Conservation (phyloP, 2,888 invertebrate genomes). For the Rhimphoctona megacephalus region DNA sequence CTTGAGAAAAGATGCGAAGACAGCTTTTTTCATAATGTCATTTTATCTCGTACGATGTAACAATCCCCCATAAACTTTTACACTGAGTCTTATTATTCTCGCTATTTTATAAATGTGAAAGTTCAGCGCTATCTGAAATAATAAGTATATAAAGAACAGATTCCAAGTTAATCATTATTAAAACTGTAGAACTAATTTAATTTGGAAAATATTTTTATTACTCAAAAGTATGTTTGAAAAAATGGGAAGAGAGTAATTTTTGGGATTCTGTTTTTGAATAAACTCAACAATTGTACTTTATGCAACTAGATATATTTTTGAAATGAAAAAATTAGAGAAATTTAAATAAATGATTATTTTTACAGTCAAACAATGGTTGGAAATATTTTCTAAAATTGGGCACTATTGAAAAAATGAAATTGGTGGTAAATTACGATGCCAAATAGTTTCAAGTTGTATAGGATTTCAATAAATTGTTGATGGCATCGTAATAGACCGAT, state of each 20-base stretch:
- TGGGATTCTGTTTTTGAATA: background rate
- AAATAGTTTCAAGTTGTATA: background rate
- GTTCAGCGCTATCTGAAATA: background rate
- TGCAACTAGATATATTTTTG: background rate
- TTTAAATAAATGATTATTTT: background rate
- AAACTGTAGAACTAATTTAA: background rate
- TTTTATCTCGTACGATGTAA: background rate
- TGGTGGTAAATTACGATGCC: background rate
- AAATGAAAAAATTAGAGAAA: background rate
- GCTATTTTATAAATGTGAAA: background rate
- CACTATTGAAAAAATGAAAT: background rate
- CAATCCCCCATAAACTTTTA: background rate
- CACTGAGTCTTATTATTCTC: background rate
- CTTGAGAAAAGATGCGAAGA: constrained; percentile 26
- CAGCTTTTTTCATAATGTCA: constrained; percentile 2
- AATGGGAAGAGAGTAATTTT: too few relatives aligned
- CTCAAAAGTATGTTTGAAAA: too few relatives aligned
- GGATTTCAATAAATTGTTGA: constrained; percentile 56
- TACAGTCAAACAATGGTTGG: too few relatives aligned
- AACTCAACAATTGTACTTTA: background rate
- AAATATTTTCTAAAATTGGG: background rate
- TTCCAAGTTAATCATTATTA: background rate
- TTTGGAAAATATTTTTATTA: background rate
- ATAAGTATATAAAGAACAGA: background rate
- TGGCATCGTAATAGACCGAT: constrained; percentile 50